Evolutionary conservation across 1,140 invertebrate species (phyloP), one percentile per base, ranked within the genome.

Genomic region (Campoletis sonorensis): DNA sequence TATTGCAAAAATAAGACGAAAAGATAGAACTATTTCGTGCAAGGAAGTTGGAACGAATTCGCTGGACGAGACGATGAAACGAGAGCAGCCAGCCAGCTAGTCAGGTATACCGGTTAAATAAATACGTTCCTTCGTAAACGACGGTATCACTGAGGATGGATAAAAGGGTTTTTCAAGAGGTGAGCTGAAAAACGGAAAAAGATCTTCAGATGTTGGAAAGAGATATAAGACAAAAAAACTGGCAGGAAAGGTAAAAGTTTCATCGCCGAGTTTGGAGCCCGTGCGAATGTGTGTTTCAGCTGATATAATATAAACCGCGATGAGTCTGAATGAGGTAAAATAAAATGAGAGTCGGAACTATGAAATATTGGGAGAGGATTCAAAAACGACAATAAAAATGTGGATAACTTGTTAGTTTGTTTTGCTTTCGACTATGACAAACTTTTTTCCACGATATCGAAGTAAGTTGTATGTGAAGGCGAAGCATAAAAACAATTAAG

Each of bases 111-210:
- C 5, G 68, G 77, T 64, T 82, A 68, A 71, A 83, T 80, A 77
- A 83, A 83, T 81, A 83, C 73, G 79, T 70, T 71, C 70, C 61
- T 13, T 78, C 33, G 18, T 67, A 61, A 27, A 45, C 58, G 21
- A 40, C 33, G 11, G 13, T 13, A 54, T 16, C 8, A 54, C 16
- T 27, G 73, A 15, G 8, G 61, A 15, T 75, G 40, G 11, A 21
- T 21, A 26, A 7, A 23, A 11, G 51, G 16, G 26, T 45, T 51
- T 26, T 49, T 75, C 21, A 40, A 51, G 30, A 79, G 16, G 21
- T 61, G 67, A 1, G 21, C 7, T n/a, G n/a, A 21, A 71, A 79
- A 71, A 64, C 58, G 49, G 26, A 58, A 70, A 71, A 79, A 79
- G 27, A 78, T 78, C 76, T 78, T 21, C 16, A 78, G 58, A 78